Conservation (phyloP, 2,113 vertebrate genomes). For the Planiliza haematocheilus region DNA sequence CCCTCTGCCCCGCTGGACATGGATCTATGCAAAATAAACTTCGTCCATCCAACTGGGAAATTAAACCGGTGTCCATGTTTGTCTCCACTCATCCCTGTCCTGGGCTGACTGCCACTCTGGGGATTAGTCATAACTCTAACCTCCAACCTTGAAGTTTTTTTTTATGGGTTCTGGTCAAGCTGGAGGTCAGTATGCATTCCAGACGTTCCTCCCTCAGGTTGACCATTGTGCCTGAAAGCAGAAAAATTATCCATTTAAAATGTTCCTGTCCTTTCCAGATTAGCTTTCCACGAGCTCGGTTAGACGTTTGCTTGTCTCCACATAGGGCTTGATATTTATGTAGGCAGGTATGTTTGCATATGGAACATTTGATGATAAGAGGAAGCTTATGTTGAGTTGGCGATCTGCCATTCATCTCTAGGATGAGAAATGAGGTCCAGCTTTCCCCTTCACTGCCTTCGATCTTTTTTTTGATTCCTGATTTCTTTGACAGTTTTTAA, state of each 20-base stretch:
- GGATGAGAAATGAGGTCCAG: conserved; percentile 26
- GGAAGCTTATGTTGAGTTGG: conserved; percentile 42
- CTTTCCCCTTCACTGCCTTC: conserved; percentile 34
- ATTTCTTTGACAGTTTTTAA: conserved; percentile 33
- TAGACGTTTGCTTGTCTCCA: conserved; percentile 26
- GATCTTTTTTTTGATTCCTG: conserved; percentile 15
- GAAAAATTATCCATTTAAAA: conserved; percentile 1
- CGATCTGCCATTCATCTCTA: conserved; percentile 38
- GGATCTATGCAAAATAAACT: conserved; percentile 54
- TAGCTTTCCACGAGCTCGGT: conserved; percentile 14
- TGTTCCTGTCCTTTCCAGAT: background rate
- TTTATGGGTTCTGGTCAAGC: conserved; percentile 24
- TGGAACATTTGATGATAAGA: conserved; percentile 41
- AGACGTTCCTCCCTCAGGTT: conserved; percentile 9
- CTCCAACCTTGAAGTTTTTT: conserved; percentile 33
- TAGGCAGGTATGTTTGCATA: conserved; percentile 30
- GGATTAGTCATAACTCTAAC: conserved; percentile 56
- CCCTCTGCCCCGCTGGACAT: conserved; percentile 21
- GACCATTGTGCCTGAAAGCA: conserved; percentile 3
- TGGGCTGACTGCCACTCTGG: conserved; percentile 3
- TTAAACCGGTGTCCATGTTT: conserved; percentile 51
- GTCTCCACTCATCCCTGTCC: conserved; percentile 28
- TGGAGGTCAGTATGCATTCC: conserved; percentile 20
- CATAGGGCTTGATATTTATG: conserved; percentile 36
- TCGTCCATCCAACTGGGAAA: conserved; percentile 48